Base-by-base conservation (phyloP, 37 sponge, comb jelly and placozoan species). In the Diacarnus erythraeanus region DNA sequence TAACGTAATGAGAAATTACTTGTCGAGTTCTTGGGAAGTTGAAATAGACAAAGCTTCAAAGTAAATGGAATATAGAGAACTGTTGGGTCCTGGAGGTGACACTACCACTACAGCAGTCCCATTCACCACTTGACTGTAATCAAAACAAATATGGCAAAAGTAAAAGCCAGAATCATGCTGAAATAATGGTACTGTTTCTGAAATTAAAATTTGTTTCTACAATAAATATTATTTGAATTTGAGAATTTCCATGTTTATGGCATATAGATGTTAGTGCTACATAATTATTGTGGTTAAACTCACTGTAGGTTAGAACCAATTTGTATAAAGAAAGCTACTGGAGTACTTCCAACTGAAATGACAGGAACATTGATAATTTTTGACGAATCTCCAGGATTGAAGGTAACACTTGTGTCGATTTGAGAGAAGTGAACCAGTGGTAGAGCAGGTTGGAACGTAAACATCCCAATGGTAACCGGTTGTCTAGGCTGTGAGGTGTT, bases 361-460 rank as follows among this genome's bases (percentile, higher is more conserved):
- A 78, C 51, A 8, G 47, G 1, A 1, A 42, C 34, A 41, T 42
- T 31, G 21, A 41, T 26, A 23, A 6, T 15, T 26, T n/a, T 64
- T 8, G 17, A 26, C 31, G 35, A 39, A 3, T 61, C 72, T 23
- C 60, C 58, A 60, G 73, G 17, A 10, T 29, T 31, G 59, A 86
- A 86, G 25, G 42, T 42, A 0, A 75, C 33, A 5, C 37, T 35
- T 15, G 23, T 42, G 2, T n/a, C 40, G 15, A 61, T 70, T 0
- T 56, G 29, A 10, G 87, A 59, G 41, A 73, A 92, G 77, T 92
- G 88, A 8, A 76, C 61, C 9, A 64, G 58, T 27, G 35, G 26
- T 54, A 57, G 64, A 8, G 92, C 92, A 1, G 85, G 84, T 23
- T 80, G 60, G 12, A 92, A 59, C 21, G 79, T 84, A 47, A 92